phyloP scores from a whole-genome alignment of 1,140 invertebrate species.

The Andrena cerasifolii region DNA sequence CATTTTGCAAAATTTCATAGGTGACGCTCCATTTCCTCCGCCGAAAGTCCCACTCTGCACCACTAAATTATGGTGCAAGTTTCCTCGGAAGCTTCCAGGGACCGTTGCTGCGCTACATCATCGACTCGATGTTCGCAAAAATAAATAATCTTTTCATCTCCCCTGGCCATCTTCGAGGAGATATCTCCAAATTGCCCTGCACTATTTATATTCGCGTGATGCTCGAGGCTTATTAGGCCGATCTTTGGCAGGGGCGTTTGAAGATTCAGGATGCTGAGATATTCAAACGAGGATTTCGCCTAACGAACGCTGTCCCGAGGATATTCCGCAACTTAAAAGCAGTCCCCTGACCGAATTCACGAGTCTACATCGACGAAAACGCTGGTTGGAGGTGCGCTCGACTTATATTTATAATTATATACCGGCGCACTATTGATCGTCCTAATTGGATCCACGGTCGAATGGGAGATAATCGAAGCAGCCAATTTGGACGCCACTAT shows the following conservation, averaged over 20 bases:
- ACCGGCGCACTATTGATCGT: constrained; percentile 12
- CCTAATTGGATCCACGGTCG: constrained; percentile 43
- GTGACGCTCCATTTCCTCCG: constrained; percentile 13
- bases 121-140: background rate
- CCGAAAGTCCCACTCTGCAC: constrained; percentile 8
- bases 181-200: background rate
- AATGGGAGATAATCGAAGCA: constrained; percentile 44
- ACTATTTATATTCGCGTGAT: constrained; percentile 12
- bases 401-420: constrained; percentile 50
- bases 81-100: background rate
- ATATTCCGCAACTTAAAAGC: background rate
- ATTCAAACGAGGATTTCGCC: constrained; percentile 10
- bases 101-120: background rate
- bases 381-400: background rate
- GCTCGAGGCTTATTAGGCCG: constrained; percentile 25
- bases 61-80: constrained; percentile 50
- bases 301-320: constrained; percentile 16
- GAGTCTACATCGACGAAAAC: background rate
- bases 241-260: constrained; percentile 4
- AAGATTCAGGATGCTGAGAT: background rate
- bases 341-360: background rate
- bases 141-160: too few relatives aligned
- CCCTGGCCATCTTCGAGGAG: too few relatives aligned
- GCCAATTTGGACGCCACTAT: constrained; percentile 36
- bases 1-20: constrained; percentile 46